phyloP scores from a whole-genome alignment of 2,888 invertebrate species.

The Camponotus fellah region DNA sequence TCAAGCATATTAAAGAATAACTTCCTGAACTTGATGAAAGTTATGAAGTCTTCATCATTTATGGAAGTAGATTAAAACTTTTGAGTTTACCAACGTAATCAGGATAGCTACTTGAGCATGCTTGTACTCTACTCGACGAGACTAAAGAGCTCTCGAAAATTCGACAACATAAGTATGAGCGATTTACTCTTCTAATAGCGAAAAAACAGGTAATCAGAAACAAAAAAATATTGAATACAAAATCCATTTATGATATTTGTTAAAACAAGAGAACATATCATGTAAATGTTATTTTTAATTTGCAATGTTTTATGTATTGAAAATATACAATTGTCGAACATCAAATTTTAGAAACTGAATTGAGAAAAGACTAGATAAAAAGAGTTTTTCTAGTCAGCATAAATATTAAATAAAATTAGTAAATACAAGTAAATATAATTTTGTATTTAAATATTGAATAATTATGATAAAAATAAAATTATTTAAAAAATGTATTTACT shows the following conservation, averaged over 20 bases:
- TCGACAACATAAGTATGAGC: constrained; percentile 56
- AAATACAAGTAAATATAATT: no score
- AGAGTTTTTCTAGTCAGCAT: background rate
- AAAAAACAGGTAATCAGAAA: constrained; percentile 52
- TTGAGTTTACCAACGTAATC: constrained; percentile 66
- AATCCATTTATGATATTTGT: background rate
- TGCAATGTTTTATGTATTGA: background rate
- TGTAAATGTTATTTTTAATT: background rate
- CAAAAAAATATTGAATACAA: constrained; percentile 27
- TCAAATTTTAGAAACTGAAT: background rate
- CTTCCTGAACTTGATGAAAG: constrained; percentile 38
- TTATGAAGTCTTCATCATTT: constrained; percentile 48
- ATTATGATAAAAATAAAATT: background rate
- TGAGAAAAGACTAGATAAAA: background rate
- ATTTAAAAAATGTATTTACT: background rate
- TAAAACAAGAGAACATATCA: background rate
- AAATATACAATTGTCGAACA: background rate
- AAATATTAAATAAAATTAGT: no score
- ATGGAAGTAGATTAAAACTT: constrained; percentile 58
- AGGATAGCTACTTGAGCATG: constrained; percentile 65
- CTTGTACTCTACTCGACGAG: constrained; percentile 59
- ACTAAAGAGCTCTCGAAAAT: constrained; percentile 56
- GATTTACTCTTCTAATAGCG: constrained; percentile 39
- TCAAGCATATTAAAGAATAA: constrained; percentile 56
- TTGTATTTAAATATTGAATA: background rate